phyloP scores from a whole-genome alignment of 2,113 vertebrate genomes.

The Raphicerus campestris region DNA sequence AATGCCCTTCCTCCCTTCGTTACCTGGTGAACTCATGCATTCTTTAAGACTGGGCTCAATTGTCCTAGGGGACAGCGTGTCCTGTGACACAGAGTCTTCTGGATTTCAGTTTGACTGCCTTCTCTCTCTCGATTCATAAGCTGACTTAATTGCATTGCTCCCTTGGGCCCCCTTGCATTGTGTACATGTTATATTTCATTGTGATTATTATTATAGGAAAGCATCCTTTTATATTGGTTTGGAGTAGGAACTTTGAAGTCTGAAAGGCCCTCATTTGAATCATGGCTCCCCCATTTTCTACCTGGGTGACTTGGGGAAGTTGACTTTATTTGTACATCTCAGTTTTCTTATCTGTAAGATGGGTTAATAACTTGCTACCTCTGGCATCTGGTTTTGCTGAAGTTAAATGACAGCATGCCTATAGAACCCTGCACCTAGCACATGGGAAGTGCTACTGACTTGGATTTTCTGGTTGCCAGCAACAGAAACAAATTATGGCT shows the following conservation, averaged over 20 bases:
- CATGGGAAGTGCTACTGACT: not conserved
- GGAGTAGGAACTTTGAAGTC: not conserved
- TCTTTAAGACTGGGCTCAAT: conserved; percentile 47
- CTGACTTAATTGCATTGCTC: not conserved
- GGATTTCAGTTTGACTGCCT: conserved; percentile 19
- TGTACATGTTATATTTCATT: not conserved
- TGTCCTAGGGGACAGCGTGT: not conserved
- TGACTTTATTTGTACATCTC: not conserved
- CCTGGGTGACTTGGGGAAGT: not conserved
- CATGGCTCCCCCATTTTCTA: not conserved
- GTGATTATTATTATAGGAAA: not conserved
- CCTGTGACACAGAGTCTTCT: not conserved
- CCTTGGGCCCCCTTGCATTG: rapidly evolving
- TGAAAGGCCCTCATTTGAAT: not conserved
- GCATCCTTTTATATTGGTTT: not conserved
- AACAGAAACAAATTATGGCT: not conserved
- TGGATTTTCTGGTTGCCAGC: not conserved
- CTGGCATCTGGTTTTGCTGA: not conserved
- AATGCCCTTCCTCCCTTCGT: not conserved
- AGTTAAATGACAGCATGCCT: not conserved
- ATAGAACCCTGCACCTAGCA: not conserved
- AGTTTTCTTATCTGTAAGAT: not conserved
- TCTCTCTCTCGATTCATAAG: not conserved
- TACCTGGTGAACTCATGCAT: conserved; percentile 46
- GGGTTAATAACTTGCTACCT: not conserved